Evolutionary conservation across 2,113 vertebrate genomes (phyloP), one percentile per base, ranked within the genome.

Genomic region (Brachionichthys hirsutus): DNA sequence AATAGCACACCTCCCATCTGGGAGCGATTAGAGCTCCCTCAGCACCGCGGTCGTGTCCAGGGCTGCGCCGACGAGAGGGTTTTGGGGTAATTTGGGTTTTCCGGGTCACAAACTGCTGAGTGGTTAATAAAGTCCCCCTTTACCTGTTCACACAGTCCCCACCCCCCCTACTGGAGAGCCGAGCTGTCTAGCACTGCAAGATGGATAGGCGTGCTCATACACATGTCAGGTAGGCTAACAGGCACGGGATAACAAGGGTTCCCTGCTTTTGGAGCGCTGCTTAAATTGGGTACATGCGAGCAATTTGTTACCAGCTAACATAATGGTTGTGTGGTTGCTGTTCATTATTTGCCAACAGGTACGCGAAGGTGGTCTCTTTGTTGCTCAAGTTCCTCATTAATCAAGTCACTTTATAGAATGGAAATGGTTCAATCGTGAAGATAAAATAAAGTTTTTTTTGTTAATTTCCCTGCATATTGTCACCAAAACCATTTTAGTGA

Each of bases 61-160:
- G 48, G 72, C 70, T 17, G 10, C 11, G 63, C 78, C 81, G 85
- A 84, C 79, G 14, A 78, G 81, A 83, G 83, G 85, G 64, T 77
- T 82, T 85, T 81, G 82, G 83, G 82, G 86, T 90, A 89, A 89
- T 90, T 89, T 89, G 81, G 82, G 82, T 89, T 88, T 89, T 90
- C 87, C 85, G 77, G 86, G 86, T 89, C 85, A 87, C 84, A 85
- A 73, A 91, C 79, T 79, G 77, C 81, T 87, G 84, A 85, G 87
- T 89, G 87, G 85, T 89, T 89, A 89, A 91, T 91, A 88, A 90
- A 89, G 88, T 84, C 74, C 70, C 80, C 60, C 67, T 81, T 78
- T 87, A 89, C 87, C 81, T 88, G 84, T 89, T 87, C 81, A 82
- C 82, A 87, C 88, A 90, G 72, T 77, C 77, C 79, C 70, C 69